Evolutionary conservation across 2,797 vertebrate species (phyloP), one percentile per base, ranked within the genome.

Genomic region (Lycodopsis pacificus): DNA sequence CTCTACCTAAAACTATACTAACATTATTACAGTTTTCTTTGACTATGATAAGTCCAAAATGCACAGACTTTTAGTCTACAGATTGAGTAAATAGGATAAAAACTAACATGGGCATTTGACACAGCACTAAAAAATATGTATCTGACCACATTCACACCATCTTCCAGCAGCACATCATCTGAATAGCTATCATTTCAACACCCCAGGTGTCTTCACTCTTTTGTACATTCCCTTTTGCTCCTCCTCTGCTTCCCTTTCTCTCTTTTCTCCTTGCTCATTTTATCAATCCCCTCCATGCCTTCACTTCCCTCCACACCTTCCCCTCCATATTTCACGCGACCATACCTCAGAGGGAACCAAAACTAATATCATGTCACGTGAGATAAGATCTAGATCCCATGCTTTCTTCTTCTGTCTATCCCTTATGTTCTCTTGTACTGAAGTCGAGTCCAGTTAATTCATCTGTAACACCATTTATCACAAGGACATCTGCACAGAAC

Each of bases 231-330:
- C 0, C 51, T 65, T 7, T 64, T 14, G 59, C 42, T 36, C 30
- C 25, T 51, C 51, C 38, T 63, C 15, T 20, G 1, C 14, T 20
- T 48, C 62, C 20, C 7, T 10, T 32, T 46, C 56, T 68, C 51
- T 25, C 22, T 51, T 59, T 44, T 25, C 66, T 40, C 34, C 68
- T 14, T 17, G 25, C 61, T 79, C 15, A 32, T 71, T 82, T 61
- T 62, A 71, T 79, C 65, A 68, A 30, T 78, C 65, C 65, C 49
- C 66, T 63, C 22, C 20, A 9, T 61, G 38, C 25, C 34, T 17
- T 71, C 54, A 64, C 63, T 63, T 71, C n/a, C 54, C 53, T 73
- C 19, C n/a, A 19, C 36, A n/a, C 38, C 32, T 57, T 76, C n/a
- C 20, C 59, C 20, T 51, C 12, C 10, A 22, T 67, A 19, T 71